phyloP scores from a whole-genome alignment of 2,888 invertebrate species.

The Morpho deidamia region DNA sequence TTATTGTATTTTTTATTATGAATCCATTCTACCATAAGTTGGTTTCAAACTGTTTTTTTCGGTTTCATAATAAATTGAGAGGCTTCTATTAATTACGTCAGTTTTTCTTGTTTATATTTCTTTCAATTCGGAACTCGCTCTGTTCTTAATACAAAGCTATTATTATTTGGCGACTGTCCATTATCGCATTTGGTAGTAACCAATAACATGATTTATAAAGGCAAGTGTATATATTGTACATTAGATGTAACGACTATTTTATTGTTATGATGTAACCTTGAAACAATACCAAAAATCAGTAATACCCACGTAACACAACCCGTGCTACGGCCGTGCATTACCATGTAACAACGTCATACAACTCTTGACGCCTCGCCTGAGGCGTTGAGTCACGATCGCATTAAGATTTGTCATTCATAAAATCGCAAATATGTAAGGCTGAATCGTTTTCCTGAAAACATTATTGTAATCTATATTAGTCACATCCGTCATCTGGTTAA shows the following conservation, averaged over 20 bases:
- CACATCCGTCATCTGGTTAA: constrained; percentile 14
- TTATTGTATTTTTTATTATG: no score
- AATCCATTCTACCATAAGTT: no score
- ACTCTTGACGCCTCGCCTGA: constrained; percentile 37
- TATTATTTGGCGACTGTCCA: no score
- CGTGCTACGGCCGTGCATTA: constrained; percentile 30
- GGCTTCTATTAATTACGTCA: no score
- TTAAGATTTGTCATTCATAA: constrained; percentile 63
- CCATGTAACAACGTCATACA: constrained; percentile 46
- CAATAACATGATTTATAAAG: no score
- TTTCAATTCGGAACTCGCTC: no score
- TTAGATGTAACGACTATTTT: constrained; percentile 6
- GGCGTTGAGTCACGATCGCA: constrained; percentile 53
- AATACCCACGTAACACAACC: constrained; percentile 30
- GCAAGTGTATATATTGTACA: background rate
- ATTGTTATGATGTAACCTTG: constrained; percentile 30
- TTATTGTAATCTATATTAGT: constrained; percentile 7
- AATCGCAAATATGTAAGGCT: constrained; percentile 43
- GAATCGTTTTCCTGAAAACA: constrained; percentile 31
- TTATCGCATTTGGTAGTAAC: no score
- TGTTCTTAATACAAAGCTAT: no score
- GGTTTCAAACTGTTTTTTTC: no score
- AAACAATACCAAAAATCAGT: constrained; percentile 38
- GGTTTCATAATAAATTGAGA: no score
- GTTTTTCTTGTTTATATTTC: no score